Base-by-base conservation (phyloP, 2,113 vertebrate species). In the Aix galericulata region DNA sequence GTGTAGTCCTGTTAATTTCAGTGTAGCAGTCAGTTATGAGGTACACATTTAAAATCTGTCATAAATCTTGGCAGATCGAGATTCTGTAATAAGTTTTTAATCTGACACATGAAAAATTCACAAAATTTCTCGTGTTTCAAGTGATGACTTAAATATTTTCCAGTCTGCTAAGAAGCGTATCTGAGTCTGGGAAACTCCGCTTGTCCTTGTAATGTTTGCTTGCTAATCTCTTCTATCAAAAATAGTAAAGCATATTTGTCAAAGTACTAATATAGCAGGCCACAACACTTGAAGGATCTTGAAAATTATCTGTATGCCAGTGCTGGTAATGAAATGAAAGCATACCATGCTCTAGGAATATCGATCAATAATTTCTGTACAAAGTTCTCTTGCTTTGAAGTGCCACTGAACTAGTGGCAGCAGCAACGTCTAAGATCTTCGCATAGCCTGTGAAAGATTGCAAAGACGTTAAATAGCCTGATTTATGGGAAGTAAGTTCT, bases 191-290 rank as follows among this genome's bases (percentile, higher is more conserved):
- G 38, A 72, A 69, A 32, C 60, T 42, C 29, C 44, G 11, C 63
- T 75, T 77, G 36, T 29, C 48, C 16, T 62, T 82, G 10, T 21
- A 50, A 15, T 66, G 68, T 53, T 93, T 87, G 32, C 46, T 82
- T 78, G 46, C 27, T 91, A 50, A 74, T 53, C 6, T 89, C 81
- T 92, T 67, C 25, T 66, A 17, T 83, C 48, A 88, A 84, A 95
- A 88, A 58, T 31, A 48, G 53, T 55, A 46, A 82, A 58, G 42
- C 0, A 0, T 50, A 17, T 84, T 87, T 55, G 13, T 78, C 46
- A 14, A 60, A 89, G 62, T 46, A 44, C 20, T 69, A 53, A 48
- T 11, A 12, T 2, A 58, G 44, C 29, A 56, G 15, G 18, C 46
- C 2, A 1, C 50, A 52, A 25, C 40, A n/a, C n/a, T 74, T 68